A percentile compares a stretch with the other conserved stretches of the same genome.
Conservation (phyloP, 1,140 invertebrate species). For the Halesus radiatus region DNA sequence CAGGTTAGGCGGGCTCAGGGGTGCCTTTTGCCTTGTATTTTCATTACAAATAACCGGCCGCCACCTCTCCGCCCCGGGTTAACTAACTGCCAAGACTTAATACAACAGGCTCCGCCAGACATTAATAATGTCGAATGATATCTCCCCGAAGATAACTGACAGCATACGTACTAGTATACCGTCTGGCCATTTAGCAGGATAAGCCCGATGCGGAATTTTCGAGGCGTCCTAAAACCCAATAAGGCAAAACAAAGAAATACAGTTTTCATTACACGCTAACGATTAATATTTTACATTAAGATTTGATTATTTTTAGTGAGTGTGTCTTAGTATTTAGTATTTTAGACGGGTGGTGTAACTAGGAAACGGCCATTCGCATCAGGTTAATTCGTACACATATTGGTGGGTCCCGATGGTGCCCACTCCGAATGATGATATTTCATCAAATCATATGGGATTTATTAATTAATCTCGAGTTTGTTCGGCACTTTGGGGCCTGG, state of each 20-base stretch:
- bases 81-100: constrained; percentile 24
- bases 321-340: neutral
- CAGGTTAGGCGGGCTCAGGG: constrained; percentile 43
- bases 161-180: neutral
- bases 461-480: constrained; percentile 45
- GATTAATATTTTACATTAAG: no score
- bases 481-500: constrained; percentile 11
- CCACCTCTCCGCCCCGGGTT: constrained; percentile 35
- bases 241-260: neutral
- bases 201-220: neutral
- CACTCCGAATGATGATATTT: constrained; percentile 31
- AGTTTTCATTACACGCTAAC: no score
- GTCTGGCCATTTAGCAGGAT: constrained; percentile 16
- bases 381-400: neutral
- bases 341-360: neutral
- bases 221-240: neutral
- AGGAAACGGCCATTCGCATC: neutral
- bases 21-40: constrained; percentile 34
- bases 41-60: constrained; percentile 49
- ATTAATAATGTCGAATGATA: constrained; percentile 55
- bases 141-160: constrained; percentile 45
- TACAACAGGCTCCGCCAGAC: constrained; percentile 28
- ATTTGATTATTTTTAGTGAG: neutral
- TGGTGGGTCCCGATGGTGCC: neutral
- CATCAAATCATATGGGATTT: constrained; percentile 49